Evolutionary conservation across 2,888 invertebrate species (phyloP), one percentile per base, ranked within the genome.

Genomic region (Reticulitermes lucifugus): DNA sequence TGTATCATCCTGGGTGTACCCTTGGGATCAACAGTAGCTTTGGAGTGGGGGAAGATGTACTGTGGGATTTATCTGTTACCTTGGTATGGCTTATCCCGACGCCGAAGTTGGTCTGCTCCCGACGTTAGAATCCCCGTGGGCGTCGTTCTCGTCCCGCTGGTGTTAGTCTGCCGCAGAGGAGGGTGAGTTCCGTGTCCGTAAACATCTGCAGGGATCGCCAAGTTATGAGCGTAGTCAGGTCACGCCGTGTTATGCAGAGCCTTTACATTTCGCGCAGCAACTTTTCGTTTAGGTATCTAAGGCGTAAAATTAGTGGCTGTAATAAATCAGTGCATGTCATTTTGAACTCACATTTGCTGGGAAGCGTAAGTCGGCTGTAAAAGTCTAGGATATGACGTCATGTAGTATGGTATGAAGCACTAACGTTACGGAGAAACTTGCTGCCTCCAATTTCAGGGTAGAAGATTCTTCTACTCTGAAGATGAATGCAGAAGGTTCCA

Each of bases 1-100:
- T 73, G 73, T 77, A 46, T 77, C 77, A 77, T 77, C 51, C 51
- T 46, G 14, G 77, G 46, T 77, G 46, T 77, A 77, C 81, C 81
- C 81, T 65, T 59, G 81, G 81, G 81, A 81, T 81, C 43, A 35
- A 46, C 10, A 46, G 12, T 6, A 60, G 60, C 22, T 21, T 35
- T n/a, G 14, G 60, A 22, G 81, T 80, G 80, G 22, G 60, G 35
- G 35, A 60, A 81, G 25, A 70, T 81, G 70, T 81, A 77, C 46
- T 70, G 70, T 70, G 70, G 81, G 81, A 81, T 81, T 81, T 81
- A 81, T 81, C 70, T 81, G n/a, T 43, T 81, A 81, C 81, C 81
- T 81, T 80, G 80, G 35, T 80, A 60, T n/a, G 80, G 80, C 80
- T 80, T 81, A 81, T 81, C 81, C 81, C 70, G n/a, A 25, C 65